Evolutionary conservation across 2,113 vertebrate species (phyloP), one percentile per base, ranked within the genome.

Genomic region (Phoxinus phoxinus): DNA sequence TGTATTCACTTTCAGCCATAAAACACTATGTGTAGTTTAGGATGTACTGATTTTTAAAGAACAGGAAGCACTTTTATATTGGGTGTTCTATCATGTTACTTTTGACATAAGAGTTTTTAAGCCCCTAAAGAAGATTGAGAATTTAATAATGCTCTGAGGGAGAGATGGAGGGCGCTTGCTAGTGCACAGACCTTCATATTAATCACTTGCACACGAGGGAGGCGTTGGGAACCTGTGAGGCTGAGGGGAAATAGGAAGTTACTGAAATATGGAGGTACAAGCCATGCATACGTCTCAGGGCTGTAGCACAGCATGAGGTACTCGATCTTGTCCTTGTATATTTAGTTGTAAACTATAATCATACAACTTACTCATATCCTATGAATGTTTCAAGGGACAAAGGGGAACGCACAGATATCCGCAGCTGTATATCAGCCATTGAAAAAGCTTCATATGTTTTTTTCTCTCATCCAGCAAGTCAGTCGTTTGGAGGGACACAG

Each of bases 71-170:
- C 46, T 30, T 86, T 74, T 32, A 89, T 87, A 91, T 87, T 63
- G 59, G 89, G 65, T 84, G 51, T 86, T 89, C 69, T 89, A 88
- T 91, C 90, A 83, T 48, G 67, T 89, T 91, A 86, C 82, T 65
- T 84, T 84, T 74, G 87, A 91, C 83, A 86, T 81, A 87, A 86
- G 48, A 19, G 67, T 69, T 84, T 75, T 82, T 75, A 63, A 69
- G 59, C 30, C 48, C 59, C 53, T 41, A 76, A 79, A 73, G 48
- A 87, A 87, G 63, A 85, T 73, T 37, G 85, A 90, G 58, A 90
- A 90, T 89, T 86, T 90, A 79, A 92, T 92, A 88, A 88, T 85
- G 86, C 58, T 87, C 86, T 46, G 86, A 86, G 90, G 86, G 81
- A 89, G 87, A 85, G 82, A 44, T 23, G 83, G 84, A 84, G 74